phyloP scores from a whole-genome alignment of 2,113 vertebrate species.

The Pomatostomus ruficeps region DNA sequence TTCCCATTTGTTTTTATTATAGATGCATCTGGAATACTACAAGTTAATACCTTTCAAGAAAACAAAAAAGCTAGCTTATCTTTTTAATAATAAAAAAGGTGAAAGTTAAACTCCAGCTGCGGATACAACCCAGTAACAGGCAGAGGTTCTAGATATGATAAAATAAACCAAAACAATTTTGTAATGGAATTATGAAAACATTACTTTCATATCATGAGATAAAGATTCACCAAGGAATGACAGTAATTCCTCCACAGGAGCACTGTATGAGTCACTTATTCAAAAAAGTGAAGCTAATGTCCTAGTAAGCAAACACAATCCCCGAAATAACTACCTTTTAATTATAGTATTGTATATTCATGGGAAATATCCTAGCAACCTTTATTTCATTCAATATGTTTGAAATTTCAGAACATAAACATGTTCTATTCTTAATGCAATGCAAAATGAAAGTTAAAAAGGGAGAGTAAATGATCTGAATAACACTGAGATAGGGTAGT shows the following conservation, averaged over 20 bases:
- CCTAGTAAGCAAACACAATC: conserved; percentile 9
- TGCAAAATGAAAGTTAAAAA: not conserved
- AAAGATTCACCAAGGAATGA: conserved; percentile 12
- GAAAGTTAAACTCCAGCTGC: not conserved
- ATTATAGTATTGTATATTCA: not conserved
- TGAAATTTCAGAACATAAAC: not conserved
- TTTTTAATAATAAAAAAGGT: not conserved
- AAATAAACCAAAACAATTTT: not conserved
- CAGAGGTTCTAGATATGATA: not conserved
- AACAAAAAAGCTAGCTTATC: not conserved
- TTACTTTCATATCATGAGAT: not conserved
- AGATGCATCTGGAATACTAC: not conserved
- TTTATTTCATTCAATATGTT: conserved; percentile 3
- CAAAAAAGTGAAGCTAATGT: not conserved
- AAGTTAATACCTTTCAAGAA: not conserved
- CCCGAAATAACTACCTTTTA: not conserved
- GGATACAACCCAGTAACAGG: not conserved
- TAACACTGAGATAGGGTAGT: not conserved
- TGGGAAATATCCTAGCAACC: not conserved
- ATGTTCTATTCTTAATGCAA: not conserved
- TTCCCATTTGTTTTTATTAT: conserved; percentile 1
- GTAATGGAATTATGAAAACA: conserved; percentile 4
- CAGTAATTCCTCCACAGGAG: not conserved
- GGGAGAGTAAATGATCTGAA: not conserved
- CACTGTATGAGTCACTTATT: not conserved